Evolutionary conservation across 2,888 invertebrate species (phyloP).

Genomic region (Xylocampa areola): DNA sequence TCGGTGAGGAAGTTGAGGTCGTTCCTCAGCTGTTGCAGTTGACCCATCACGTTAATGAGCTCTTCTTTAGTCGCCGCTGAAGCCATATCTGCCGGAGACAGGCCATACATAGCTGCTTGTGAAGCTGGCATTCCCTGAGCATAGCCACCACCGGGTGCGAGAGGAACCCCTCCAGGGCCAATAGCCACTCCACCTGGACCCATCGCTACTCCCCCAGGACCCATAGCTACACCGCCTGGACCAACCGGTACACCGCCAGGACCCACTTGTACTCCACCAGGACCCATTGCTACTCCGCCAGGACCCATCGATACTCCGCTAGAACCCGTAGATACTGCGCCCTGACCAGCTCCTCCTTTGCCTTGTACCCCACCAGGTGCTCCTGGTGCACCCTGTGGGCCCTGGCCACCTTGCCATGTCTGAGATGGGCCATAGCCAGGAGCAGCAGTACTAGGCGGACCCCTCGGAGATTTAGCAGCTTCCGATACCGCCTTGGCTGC

Average conservation of each 20-base stretch:
- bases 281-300: not conserved
- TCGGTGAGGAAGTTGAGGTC: conserved; percentile 15
- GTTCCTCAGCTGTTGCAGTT: conserved; percentile 16
- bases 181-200: not conserved
- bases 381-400: not conserved
- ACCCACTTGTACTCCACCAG: not conserved
- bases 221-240: not conserved
- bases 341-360: not conserved
- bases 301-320: conserved; percentile 1
- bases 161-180: not conserved
- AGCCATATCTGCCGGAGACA: not conserved
- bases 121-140: not conserved
- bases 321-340: not conserved
- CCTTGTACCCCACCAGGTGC: not conserved
- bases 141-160: not conserved
- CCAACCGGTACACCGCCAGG: not conserved
- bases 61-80: conserved; percentile 31
- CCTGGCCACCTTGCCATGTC: not conserved
- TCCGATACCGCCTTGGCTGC: conserved; percentile 4
- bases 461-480: not conserved
- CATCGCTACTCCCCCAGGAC: not conserved
- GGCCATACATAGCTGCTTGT: not conserved
- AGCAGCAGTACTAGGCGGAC: not conserved
- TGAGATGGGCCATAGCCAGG: not conserved
- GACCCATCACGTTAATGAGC: conserved; percentile 18